Conservation (phyloP, 2,797 vertebrate genomes). For the Helostoma temminkii region DNA sequence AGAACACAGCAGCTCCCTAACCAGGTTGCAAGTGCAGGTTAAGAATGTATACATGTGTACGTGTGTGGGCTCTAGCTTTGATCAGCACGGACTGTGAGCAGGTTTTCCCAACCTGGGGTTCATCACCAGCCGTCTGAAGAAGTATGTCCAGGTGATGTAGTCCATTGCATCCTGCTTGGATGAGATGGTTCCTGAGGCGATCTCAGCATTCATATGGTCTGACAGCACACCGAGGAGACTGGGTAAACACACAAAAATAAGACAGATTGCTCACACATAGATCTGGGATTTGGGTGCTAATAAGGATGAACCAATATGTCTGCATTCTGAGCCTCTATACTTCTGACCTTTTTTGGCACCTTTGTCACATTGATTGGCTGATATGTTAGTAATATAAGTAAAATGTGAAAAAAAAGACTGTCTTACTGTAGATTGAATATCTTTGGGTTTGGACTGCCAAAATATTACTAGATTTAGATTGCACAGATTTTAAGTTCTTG, state of each 20-base stretch:
- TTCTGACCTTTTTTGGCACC: neutral
- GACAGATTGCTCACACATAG: neutral
- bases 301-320: neutral
- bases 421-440: no score
- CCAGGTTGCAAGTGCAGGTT: constrained; percentile 11
- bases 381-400: neutral
- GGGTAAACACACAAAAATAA: constrained; percentile 14
- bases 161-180: constrained; percentile 99
- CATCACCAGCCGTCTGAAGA: constrained; percentile 97
- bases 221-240: constrained; percentile 94
- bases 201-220: constrained; percentile 98
- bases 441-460: no score
- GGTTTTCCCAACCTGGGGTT: constrained; percentile 90
- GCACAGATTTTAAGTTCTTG: no score
- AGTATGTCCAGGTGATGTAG: constrained; percentile 99
- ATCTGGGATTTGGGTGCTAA: neutral
- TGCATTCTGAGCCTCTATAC: neutral
- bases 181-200: constrained; percentile 93
- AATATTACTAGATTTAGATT: no score
- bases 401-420: no score
- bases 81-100: constrained; percentile 7
- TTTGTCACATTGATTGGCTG: neutral
- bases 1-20: constrained; percentile 38
- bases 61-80: constrained; percentile 24
- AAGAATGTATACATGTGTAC: constrained; percentile 30